Evolutionary conservation across 2,888 invertebrate species (phyloP), one percentile per base, ranked within the genome.

Genomic region (Volucella bombylans): DNA sequence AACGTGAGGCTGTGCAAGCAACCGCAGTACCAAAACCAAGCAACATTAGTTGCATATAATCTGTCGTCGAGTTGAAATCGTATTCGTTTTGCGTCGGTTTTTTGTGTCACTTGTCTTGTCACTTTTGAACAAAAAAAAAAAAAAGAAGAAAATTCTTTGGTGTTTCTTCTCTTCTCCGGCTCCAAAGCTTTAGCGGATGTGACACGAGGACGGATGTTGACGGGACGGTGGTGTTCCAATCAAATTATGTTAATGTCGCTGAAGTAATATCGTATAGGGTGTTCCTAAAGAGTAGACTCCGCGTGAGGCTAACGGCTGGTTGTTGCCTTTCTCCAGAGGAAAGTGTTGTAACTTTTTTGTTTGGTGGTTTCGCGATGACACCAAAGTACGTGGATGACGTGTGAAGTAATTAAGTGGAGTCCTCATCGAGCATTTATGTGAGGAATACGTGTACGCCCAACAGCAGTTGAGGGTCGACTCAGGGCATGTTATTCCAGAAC

Each of bases 11-110:
- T 85, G 86, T 81, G 80, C 74, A 72, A 50, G 78, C 78, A 67
- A 68, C 65, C 76, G 55, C 71, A 50, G 57, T 79, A 79, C 45
- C 59, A 65, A 71, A 81, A 79, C 45, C 59, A 65, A 71, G 83
- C 83, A 85, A 81, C 83, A 85, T 85, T 85, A 85, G 83, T 85
- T 85, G 90, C 89, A 90, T 88, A 87, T 87, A 89, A 85, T 85
- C 83, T 85, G 80, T 85, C 81, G 83, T 81, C 80, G 83, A 81
- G 83, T 85, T 67, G 69, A 85, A 85, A 81, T 85, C 83, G 81
- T 65, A 18, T 76, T 55, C 59, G 74, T 62, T 52, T 64, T 57
- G 62, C 81, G 71, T 41, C 69, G 59, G 47, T 31, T 43, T 14
- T 61, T 45, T 62, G 45, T 62, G 62, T 54, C 49, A 38, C 38